Percentiles rank a stretch among this genome's conserved stretches.
These are phyloP conservation scores for Stenichneumon culpator DNA, from an alignment of 2,888 invertebrate genomes.

Conservation along the genomic window DNA sequence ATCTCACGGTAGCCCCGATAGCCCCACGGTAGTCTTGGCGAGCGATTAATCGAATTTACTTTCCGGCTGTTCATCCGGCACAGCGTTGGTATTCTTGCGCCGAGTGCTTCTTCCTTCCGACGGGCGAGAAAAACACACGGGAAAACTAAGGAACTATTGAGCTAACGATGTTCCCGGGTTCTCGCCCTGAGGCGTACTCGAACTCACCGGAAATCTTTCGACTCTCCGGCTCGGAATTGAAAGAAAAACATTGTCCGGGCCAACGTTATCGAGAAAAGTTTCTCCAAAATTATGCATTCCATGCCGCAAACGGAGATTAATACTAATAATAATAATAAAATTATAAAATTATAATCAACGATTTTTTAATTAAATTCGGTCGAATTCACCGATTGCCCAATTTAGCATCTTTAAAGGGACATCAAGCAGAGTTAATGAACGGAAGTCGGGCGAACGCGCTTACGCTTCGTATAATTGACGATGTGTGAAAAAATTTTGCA, in stretches of 20 bases:
- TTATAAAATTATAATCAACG: not conserved
- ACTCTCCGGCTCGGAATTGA: not conserved
- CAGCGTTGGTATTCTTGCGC: constrained; percentile 18
- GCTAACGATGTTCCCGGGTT: constrained; percentile 11
- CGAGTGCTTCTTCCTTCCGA: constrained; percentile 33
- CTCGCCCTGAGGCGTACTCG: not conserved
- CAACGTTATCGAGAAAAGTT: not conserved
- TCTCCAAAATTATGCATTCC: not conserved
- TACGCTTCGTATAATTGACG: not conserved
- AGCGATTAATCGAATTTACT: constrained; percentile 40
- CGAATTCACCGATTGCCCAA: not conserved
- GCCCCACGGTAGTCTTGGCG: constrained; percentile 3
- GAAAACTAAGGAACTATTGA: constrained; percentile 8
- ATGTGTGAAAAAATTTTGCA: not conserved
- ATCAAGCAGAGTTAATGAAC: not conserved
- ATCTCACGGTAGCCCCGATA: not conserved
- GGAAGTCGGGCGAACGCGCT: not conserved
- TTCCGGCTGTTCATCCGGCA: constrained; percentile 23
- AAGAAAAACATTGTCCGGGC: not conserved
- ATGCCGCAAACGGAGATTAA: not conserved
- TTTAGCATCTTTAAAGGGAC: not conserved
- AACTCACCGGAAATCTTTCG: constrained; percentile 7
- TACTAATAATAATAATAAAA: too few species aligned
- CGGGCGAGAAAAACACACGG: not conserved
- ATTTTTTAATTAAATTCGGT: not conserved